phyloP scores from a whole-genome alignment of 2,113 vertebrate genomes.

The Numenius arquata region DNA sequence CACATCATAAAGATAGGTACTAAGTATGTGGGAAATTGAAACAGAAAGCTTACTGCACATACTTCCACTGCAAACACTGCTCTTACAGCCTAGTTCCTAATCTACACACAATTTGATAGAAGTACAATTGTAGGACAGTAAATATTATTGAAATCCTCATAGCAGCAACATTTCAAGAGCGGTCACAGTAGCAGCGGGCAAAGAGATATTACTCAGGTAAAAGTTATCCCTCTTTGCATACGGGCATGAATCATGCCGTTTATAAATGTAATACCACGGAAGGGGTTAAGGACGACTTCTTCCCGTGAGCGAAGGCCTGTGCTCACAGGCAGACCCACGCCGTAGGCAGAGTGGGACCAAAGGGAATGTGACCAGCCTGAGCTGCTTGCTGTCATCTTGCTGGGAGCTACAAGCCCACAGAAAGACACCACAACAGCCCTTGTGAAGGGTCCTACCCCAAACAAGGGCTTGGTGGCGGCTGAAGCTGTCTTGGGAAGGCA shows the following conservation, averaged over 20 bases:
- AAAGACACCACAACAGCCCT: background rate
- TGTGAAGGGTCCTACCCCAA: background rate
- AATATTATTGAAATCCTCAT: background rate
- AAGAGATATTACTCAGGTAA: background rate
- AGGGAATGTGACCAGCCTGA: accelerated
- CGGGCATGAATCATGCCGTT: accelerated
- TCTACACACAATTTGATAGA: background rate
- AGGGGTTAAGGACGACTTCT: accelerated
- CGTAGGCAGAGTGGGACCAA: accelerated
- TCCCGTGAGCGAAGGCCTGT: accelerated
- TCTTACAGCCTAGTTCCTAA: background rate
- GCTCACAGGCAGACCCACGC: accelerated
- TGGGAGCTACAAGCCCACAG: background rate
- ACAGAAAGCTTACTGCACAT: background rate
- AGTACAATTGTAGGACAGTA: background rate
- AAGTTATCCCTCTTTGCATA: background rate
- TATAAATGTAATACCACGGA: background rate
- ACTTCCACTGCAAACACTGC: background rate
- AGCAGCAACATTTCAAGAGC: background rate
- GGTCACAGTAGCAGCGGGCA: background rate
- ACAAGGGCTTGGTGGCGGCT: background rate
- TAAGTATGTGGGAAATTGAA: background rate
- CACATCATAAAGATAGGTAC: background rate
- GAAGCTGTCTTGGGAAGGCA: background rate
- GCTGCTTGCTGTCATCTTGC: background rate